Evolutionary conservation across 2,888 invertebrate species (phyloP), one percentile per base, ranked within the genome.

Genomic region (Steinernema carpocapsae): DNA sequence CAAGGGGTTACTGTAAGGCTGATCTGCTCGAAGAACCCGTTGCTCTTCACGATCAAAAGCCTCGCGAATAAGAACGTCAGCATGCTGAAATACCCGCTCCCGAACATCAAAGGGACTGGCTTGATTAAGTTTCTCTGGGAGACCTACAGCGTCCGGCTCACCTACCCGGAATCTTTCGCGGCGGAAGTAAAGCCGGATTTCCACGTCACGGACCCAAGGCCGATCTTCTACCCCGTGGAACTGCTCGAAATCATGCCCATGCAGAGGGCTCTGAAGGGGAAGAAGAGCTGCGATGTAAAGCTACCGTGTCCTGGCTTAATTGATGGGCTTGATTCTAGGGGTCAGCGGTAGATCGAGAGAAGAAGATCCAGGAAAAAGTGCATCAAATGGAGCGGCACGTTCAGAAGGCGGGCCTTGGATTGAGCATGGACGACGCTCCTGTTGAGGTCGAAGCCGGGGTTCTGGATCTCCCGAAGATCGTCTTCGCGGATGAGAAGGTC

Each of bases 201-300:
- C 22, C 19, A 22, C 6, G 3, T 22, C 24, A 12, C 14, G 19
- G 26, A 64, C 26, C 14, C 12, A 17, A 26, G 64, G 32, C 64
- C 64, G 17, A 64, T 64, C 14, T 64, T 32, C 32, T 64, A 32
- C 14, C 64, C 64, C 7, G 29, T 64, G 17, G 64, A 64, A n/a
- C 17, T 64, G 29, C 29, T 64, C 7, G 37, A 37, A 17, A 26
- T 64, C 2, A 12, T 26, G 12, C 19, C 64, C 7, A 14, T 32
- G 24, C 64, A 64, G 19, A 64, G 64, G 26, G 37, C 29, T 1
- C 17, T 1, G 10, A 32, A 3, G 6, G 64, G 32, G 17, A 26
- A 32, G 17, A 64, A 64, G 29, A 64, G 32, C 29, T 24, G 22
- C 26, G 14, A 17, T 4, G 56, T 56, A 56, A 56, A 14, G 24